Conservation (phyloP, 2,888 invertebrate species). For the Lasioglossum marginatum region DNA sequence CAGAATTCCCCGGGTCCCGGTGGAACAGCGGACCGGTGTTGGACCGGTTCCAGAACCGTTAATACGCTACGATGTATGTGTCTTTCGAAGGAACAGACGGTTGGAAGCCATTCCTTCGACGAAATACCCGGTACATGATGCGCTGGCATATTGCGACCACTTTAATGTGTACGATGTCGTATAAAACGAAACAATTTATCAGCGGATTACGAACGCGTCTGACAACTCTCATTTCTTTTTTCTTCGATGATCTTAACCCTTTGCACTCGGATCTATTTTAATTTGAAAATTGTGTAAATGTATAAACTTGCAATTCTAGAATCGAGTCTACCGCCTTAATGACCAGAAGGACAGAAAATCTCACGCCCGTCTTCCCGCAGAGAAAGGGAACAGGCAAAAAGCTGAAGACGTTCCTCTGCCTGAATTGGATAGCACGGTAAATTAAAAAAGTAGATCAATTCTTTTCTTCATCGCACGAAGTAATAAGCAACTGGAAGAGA, state of each 20-base stretch:
- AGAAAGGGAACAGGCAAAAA: background rate
- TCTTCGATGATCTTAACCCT: too few species aligned
- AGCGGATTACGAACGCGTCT: background rate
- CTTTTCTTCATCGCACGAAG: background rate
- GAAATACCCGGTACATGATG: slow-evolving; percentile 14
- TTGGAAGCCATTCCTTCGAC: slow-evolving; percentile 27
- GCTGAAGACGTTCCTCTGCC: background rate
- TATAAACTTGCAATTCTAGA: too few species aligned
- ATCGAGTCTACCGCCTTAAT: background rate
- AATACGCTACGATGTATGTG: slow-evolving; percentile 43
- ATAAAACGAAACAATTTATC: background rate
- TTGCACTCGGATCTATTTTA: too few species aligned
- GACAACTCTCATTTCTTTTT: background rate
- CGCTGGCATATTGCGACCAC: background rate
- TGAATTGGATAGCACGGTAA: background rate
- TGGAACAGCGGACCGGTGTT: slow-evolving; percentile 35
- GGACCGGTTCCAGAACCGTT: slow-evolving; percentile 69
- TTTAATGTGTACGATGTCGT: background rate
- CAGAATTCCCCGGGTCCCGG: background rate
- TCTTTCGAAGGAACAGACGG: slow-evolving; percentile 34
- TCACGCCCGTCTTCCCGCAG: slow-evolving; percentile 19
- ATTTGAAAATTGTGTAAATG: too few species aligned
- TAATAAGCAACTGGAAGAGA: background rate
- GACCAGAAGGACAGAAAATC: slow-evolving; percentile 29
- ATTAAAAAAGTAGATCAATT: slow-evolving; percentile 9